Base-by-base conservation (phyloP, 2,797 vertebrate genomes). In the Cetoscarus ocellatus region DNA sequence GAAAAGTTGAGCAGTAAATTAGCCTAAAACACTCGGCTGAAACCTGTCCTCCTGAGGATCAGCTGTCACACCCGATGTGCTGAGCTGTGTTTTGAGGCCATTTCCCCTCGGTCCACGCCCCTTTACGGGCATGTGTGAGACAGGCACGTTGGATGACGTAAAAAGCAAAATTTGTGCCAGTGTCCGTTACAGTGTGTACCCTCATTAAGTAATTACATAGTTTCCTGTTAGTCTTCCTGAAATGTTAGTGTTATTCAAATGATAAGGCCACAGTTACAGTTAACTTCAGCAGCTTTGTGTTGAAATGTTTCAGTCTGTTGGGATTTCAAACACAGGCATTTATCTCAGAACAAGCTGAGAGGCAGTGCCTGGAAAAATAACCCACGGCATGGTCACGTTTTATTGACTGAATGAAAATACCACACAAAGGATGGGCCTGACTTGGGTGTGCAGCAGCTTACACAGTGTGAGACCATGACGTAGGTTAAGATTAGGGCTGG, bases 391-490 rank as follows among this genome's bases (percentile, higher is more conserved):
- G 43, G 65, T 83, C 73, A 80, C 40, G 54, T 87, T 83, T 84
- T 84, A 86, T 86, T 82, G 81, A 78, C 64, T 52, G 43, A 79
- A 85, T 74, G 66, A 80, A 85, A 86, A 88, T 80, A 82, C 76
- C 75, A 75, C 72, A 74, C 67, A 70, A 67, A 80, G 75, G 82
- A 78, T 62, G 71, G 79, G 65, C 71, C 75, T 77, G 68, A 53
- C 70, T 68, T 10, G 8, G 43, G 17, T n/a, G 48, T 60, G 11
- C 42, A 60, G 17, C n/a, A 40, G 27, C 61, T 66, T 68, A n/a
- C 53, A 18, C 38, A 42, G 47, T 47, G 73, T 76, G 53, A 83
- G 67, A 79, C 71, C 64, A 64, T 48, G 63, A 27, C 27, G 27
- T 27, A 27, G 27, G 27, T 27, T 27, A 2, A 27, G 27, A 4